Conservation (phyloP, 2,888 invertebrate species). For the Pachycephus smyrnensis region DNA sequence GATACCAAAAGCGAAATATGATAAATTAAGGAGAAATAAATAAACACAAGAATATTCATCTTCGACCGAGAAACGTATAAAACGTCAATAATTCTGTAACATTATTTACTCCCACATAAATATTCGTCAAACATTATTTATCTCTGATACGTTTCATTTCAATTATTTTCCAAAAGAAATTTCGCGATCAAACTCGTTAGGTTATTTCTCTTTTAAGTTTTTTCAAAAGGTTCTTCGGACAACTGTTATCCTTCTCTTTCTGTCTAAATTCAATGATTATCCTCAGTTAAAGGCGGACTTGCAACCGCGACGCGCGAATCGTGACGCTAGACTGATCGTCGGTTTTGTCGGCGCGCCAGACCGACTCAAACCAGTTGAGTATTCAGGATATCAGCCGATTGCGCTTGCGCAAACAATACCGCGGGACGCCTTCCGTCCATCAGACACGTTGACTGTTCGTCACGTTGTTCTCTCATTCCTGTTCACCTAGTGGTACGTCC, state of each 20-base stretch:
- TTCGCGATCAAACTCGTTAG: neutral
- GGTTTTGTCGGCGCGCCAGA: constrained; percentile 14
- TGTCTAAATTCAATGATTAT: neutral
- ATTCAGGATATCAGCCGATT: neutral
- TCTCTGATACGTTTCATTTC: neutral
- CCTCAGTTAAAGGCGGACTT: constrained; percentile 13
- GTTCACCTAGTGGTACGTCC: neutral
- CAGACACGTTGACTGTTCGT: neutral
- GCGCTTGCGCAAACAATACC: neutral
- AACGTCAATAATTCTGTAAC: neutral
- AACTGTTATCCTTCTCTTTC: neutral
- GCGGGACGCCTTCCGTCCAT: neutral
- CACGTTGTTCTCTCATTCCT: neutral
- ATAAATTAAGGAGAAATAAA: neutral
- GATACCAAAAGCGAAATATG: neutral
- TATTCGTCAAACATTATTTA: neutral
- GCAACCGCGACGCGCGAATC: constrained; percentile 49
- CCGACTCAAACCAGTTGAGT: neutral
- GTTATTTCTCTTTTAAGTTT: neutral
- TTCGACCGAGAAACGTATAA: neutral
- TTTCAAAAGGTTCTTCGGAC: neutral
- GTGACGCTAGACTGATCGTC: constrained; percentile 52
- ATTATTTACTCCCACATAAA: neutral
- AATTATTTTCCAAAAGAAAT: neutral
- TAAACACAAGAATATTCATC: neutral